phyloP scores from a whole-genome alignment of 2,888 invertebrate species.

The Aplocera efformata region DNA sequence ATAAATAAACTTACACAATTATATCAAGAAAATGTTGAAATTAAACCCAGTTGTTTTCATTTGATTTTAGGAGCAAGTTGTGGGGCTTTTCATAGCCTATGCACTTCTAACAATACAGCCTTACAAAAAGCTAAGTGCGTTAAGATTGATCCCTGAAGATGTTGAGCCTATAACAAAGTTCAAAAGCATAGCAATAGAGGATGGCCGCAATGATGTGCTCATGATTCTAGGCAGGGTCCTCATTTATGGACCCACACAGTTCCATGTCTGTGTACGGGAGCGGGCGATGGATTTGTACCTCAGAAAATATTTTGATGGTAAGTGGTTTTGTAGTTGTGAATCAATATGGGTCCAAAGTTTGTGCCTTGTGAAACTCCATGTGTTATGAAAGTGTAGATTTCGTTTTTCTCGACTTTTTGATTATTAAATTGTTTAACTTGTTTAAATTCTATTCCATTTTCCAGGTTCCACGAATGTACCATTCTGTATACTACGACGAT shows the following conservation, averaged over 20 bases:
- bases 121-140: conserved; percentile 44
- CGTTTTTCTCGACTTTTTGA: no score
- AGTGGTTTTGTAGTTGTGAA: no score
- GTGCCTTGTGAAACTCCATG: conserved; percentile 1
- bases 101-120: conserved; percentile 57
- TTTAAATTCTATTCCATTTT: background rate
- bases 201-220: conserved; percentile 51
- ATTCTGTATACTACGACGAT: background rate
- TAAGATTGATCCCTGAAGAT: conserved; percentile 53
- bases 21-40: no score
- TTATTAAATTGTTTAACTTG: no score
- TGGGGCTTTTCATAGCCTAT: conserved; percentile 62
- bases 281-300: conserved; percentile 52
- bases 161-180: conserved; percentile 43
- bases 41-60: background rate
- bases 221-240: conserved; percentile 55
- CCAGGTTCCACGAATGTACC: conserved; percentile 7
- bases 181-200: conserved; percentile 44
- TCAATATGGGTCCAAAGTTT: background rate
- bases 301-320: conserved; percentile 62
- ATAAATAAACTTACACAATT: no score
- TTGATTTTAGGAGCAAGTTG: conserved; percentile 53
- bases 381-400: no score
- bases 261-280: conserved; percentile 46
- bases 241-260: conserved; percentile 47